These are phyloP conservation scores for Acronicta psi DNA, from an alignment of 2,888 invertebrate genomes.

Conservation along the genomic window DNA sequence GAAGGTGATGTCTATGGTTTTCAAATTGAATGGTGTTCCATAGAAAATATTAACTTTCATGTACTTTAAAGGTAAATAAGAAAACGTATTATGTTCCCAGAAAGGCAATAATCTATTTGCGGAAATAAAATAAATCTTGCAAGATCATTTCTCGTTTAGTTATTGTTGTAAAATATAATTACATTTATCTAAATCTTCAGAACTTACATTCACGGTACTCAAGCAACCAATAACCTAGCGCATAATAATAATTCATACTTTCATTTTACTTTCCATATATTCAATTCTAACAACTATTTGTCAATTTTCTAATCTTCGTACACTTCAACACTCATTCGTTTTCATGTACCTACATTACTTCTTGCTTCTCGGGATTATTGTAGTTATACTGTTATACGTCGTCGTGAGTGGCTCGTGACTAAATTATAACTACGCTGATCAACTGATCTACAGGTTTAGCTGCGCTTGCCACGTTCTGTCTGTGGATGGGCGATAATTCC, in stretches of 20 bases:
- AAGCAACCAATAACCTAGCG: constrained; percentile 6
- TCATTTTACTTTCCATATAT: constrained; percentile 23
- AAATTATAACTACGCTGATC: no score
- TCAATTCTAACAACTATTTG: constrained; percentile 10
- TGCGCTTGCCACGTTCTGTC: no score
- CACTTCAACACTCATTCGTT: constrained; percentile 19
- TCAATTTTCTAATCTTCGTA: constrained; percentile 32
- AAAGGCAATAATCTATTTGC: background rate
- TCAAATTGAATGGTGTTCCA: background rate
- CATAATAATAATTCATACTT: constrained; percentile 20
- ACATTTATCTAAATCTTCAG: constrained; percentile 13
- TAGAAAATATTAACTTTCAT: no score
- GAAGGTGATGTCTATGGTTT: background rate
- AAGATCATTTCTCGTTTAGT: constrained; percentile 6
- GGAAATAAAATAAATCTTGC: background rate
- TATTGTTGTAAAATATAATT: constrained; percentile 18
- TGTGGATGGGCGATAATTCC: no score
- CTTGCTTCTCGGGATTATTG: constrained; percentile 5
- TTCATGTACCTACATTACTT: constrained; percentile 10
- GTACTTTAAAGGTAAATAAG: background rate
- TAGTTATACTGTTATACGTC: background rate
- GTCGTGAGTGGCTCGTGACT: no score
- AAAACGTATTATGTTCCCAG: background rate
- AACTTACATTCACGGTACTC: constrained; percentile 4
- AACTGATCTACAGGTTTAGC: no score